Percentiles rank a stretch among this genome's conserved stretches.
Conservation (phyloP, 2,797 vertebrate species). For the Spinibarbus caldwelli region DNA sequence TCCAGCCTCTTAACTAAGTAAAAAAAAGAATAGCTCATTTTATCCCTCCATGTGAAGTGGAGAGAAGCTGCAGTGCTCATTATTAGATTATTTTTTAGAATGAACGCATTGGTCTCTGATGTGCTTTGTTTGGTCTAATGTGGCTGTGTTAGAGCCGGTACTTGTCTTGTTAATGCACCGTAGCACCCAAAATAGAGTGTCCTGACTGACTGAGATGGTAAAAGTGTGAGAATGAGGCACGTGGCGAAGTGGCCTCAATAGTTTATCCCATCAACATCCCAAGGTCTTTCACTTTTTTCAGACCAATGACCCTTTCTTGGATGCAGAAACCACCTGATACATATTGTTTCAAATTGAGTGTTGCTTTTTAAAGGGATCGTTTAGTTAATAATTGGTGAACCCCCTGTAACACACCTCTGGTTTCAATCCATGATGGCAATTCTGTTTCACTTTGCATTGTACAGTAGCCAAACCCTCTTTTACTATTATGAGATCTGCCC, state of each 20-base stretch:
- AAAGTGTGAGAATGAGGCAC: constrained; percentile 21
- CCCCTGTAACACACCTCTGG: neutral
- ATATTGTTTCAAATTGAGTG: neutral
- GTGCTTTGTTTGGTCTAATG: constrained; percentile 34
- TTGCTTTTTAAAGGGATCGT: neutral
- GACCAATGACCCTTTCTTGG: neutral
- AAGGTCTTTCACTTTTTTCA: neutral
- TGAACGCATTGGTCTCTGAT: constrained; percentile 4
- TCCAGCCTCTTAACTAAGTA: constrained; percentile 2
- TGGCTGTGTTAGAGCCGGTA: constrained; percentile 3
- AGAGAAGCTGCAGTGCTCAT: constrained; percentile 20
- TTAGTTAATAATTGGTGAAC: neutral
- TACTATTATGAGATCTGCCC: neutral
- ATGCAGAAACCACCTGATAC: neutral
- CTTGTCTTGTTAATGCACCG: constrained; percentile 12
- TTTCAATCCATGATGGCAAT: neutral
- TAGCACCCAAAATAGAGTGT: constrained; percentile 30
- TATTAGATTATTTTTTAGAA: constrained; percentile 33
- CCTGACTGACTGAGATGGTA: constrained; percentile 30
- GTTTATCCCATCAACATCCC: constrained; percentile 18
- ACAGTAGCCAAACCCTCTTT: neutral
- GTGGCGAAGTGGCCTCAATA: constrained; percentile 7
- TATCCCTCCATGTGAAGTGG: neutral
- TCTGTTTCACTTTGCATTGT: neutral
- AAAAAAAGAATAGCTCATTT: constrained; percentile 21